A percentile compares a stretch with the other conserved stretches of the same genome.
Conservation (phyloP, 2,113 vertebrate genomes). For the Mobula birostris region DNA sequence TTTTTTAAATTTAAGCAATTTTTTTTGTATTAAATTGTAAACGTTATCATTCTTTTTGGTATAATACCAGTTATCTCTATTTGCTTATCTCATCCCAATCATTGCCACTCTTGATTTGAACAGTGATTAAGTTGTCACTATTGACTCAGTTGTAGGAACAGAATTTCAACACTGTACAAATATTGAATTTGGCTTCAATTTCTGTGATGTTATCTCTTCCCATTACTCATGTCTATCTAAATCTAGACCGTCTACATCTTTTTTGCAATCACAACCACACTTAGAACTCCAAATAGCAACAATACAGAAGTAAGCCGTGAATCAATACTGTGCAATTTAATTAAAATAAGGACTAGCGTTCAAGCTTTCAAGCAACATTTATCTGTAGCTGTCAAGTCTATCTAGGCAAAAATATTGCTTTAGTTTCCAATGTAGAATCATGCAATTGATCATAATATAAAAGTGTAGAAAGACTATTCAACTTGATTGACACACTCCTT, state of each 20-base stretch:
- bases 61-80: not conserved
- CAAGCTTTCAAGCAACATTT: constrained; percentile 10
- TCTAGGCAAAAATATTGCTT: not conserved
- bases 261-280: not conserved
- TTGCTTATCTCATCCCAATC: constrained; percentile 21
- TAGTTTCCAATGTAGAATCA: not conserved
- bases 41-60: not conserved
- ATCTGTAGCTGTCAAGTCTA: not conserved
- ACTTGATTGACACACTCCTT: not conserved
- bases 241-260: not conserved
- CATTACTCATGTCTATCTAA: constrained; percentile 24
- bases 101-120: constrained; percentile 2
- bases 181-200: constrained; percentile 36
- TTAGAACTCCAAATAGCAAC: constrained; percentile 20
- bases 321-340: not conserved
- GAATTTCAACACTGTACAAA: constrained; percentile 33
- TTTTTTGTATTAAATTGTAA: not conserved
- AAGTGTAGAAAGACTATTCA: not conserved
- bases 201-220: constrained; percentile 35
- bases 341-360: not conserved
- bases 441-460: not conserved
- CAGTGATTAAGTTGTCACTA: constrained; percentile 33
- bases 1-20: not conserved
- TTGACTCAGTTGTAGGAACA: constrained; percentile 33
- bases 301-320: not conserved